Conservation (phyloP, 2,113 vertebrate genomes). For the Sula dactylatra region DNA sequence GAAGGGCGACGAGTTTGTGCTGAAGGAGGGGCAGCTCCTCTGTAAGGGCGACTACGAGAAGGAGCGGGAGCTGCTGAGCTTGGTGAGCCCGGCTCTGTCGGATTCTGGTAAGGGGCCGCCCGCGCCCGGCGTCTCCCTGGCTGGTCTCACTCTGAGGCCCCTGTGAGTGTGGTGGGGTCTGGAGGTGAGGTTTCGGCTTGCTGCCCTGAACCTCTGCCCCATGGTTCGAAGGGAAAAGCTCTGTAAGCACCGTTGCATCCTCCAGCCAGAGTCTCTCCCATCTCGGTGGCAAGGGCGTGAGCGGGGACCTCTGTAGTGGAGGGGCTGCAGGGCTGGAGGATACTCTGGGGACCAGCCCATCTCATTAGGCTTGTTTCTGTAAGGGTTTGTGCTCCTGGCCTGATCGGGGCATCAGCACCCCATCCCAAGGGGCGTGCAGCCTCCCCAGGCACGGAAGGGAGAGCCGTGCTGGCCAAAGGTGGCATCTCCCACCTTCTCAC, state of each 20-base stretch:
- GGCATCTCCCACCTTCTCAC: background rate
- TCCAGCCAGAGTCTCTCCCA: background rate
- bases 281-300: accelerated
- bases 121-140: background rate
- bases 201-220: background rate
- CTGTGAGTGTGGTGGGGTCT: accelerated
- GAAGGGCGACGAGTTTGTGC: constrained; percentile 92
- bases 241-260: accelerated
- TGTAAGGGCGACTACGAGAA: constrained; percentile 92
- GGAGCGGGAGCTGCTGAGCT: constrained; percentile 79
- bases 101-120: constrained; percentile 85
- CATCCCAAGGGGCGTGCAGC: background rate
- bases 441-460: accelerated
- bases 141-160: background rate
- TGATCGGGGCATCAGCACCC: background rate
- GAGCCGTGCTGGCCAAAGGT: background rate
- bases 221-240: background rate
- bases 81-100: constrained; percentile 84
- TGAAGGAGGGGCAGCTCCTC: constrained; percentile 90
- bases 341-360: background rate
- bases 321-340: background rate
- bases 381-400: background rate
- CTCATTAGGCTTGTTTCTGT: background rate
- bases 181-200: background rate
- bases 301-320: accelerated